These are phyloP conservation scores for Lateolabrax maculatus DNA, from an alignment of 2,797 vertebrate genomes.

Conservation along the genomic window DNA sequence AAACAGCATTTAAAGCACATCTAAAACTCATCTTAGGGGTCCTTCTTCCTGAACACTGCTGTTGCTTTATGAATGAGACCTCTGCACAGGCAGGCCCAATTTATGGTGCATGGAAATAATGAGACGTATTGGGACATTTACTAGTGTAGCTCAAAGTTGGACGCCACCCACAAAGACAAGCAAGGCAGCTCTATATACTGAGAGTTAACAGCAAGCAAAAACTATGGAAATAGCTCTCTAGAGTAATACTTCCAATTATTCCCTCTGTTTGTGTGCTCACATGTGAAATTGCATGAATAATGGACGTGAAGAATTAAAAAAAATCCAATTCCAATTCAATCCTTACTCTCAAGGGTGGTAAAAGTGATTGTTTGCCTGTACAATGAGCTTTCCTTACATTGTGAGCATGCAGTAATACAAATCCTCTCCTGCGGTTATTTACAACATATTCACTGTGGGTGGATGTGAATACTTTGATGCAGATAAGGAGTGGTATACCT, in stretches of 20 bases:
- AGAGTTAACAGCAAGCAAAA: conserved; percentile 26
- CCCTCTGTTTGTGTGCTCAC: conserved; percentile 29
- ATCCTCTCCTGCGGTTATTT: conserved; percentile 31
- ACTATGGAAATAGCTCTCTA: conserved; percentile 4
- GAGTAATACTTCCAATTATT: conserved; percentile 2
- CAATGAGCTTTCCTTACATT: conserved; percentile 62
- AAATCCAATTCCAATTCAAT: background rate
- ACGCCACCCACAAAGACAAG: conserved; percentile 34
- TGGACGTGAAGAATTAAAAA: conserved; percentile 7
- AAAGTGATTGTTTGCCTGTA: conserved; percentile 49
- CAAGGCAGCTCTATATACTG: conserved; percentile 24
- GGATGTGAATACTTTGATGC: conserved; percentile 28
- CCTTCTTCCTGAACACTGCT: conserved; percentile 38
- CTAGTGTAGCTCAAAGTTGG: conserved; percentile 48
- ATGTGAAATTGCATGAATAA: conserved; percentile 46
- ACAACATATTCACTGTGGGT: conserved; percentile 26
- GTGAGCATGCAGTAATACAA: conserved; percentile 34
- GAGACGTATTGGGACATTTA: conserved; percentile 60
- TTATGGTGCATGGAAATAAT: conserved; percentile 75
- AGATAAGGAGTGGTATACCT: conserved; percentile 81
- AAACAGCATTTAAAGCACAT: conserved; percentile 38
- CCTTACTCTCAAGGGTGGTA: conserved; percentile 21
- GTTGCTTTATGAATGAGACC: conserved; percentile 50
- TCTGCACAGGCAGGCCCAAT: conserved; percentile 46
- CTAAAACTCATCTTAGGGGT: conserved; percentile 42